Evolutionary conservation across 2,797 vertebrate genomes (phyloP).

Genomic region (Cossypha niveicapilla): DNA sequence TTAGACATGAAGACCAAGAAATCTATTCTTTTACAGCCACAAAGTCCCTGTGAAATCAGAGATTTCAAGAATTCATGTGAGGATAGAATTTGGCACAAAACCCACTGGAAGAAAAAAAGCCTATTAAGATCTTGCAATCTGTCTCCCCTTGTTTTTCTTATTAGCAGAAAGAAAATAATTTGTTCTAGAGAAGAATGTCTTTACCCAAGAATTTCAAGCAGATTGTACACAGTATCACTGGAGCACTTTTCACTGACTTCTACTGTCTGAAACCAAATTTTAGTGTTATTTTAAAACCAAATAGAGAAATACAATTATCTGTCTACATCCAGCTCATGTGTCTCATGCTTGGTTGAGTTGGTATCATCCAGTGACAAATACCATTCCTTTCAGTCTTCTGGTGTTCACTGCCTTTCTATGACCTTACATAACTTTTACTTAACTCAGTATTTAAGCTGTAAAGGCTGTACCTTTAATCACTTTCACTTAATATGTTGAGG

Average conservation of each 20-base stretch:
- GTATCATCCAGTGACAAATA: background rate
- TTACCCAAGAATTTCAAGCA: background rate
- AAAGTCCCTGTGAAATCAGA: slow-evolving; percentile 22
- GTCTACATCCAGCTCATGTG: background rate
- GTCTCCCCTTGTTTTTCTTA: slow-evolving; percentile 17
- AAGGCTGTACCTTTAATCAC: background rate
- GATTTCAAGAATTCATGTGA: background rate
- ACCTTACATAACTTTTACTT: background rate
- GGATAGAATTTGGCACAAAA: slow-evolving; percentile 13
- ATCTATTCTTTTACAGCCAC: background rate
- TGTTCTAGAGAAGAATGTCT: background rate
- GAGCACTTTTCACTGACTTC: background rate
- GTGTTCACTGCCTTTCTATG: background rate
- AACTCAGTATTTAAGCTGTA: background rate
- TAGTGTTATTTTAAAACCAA: background rate
- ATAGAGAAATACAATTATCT: background rate
- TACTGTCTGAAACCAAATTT: background rate
- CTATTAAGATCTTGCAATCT: slow-evolving; percentile 20
- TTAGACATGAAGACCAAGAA: slow-evolving; percentile 31
- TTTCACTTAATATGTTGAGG: background rate
- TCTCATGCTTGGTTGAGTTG: background rate
- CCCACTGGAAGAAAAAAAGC: background rate
- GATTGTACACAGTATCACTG: background rate
- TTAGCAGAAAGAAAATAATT: slow-evolving; percentile 19
- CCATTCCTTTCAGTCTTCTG: background rate